phyloP scores from a whole-genome alignment of 30 jellyfish, hydroid and myxozoan species.

The Sanderia malayensis region DNA sequence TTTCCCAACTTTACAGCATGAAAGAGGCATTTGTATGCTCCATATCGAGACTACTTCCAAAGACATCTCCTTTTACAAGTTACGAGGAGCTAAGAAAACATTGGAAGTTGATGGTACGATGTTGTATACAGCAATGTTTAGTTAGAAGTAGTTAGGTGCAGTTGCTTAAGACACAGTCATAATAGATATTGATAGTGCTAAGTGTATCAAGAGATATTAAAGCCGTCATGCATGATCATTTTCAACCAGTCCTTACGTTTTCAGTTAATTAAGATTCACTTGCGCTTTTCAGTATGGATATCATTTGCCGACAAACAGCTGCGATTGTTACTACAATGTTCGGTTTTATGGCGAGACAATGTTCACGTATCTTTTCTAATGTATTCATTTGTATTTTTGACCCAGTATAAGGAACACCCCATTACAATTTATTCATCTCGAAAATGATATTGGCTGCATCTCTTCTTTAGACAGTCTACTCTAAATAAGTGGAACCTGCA shows the following conservation, averaged over 20 bases:
- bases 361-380: conserved; percentile 61
- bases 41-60: conserved; percentile 58
- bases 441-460: too few relatives aligned
- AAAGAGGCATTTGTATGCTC: conserved; percentile 45
- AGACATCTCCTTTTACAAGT: conserved; percentile 45
- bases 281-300: conserved; percentile 75
- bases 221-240: too few relatives aligned
- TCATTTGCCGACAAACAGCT: conserved; percentile 54
- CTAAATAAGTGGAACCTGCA: too few relatives aligned
- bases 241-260: too few relatives aligned
- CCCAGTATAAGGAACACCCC: not conserved
- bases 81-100: conserved; percentile 67
- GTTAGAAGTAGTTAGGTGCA: too few relatives aligned
- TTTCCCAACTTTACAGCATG: conserved; percentile 22
- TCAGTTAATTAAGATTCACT: too few relatives aligned
- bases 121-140: too few relatives aligned
- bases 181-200: too few relatives aligned
- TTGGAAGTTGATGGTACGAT: conserved; percentile 72
- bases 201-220: too few relatives aligned
- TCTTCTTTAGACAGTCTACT: too few relatives aligned
- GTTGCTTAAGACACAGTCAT: too few relatives aligned
- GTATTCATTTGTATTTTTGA: not conserved
- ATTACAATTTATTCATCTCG: too few relatives aligned
- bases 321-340: conserved; percentile 32
- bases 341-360: conserved; percentile 48